These are phyloP conservation scores for Cepaea hortensis DNA, from an alignment of 2,888 invertebrate species.

Conservation along the genomic window DNA sequence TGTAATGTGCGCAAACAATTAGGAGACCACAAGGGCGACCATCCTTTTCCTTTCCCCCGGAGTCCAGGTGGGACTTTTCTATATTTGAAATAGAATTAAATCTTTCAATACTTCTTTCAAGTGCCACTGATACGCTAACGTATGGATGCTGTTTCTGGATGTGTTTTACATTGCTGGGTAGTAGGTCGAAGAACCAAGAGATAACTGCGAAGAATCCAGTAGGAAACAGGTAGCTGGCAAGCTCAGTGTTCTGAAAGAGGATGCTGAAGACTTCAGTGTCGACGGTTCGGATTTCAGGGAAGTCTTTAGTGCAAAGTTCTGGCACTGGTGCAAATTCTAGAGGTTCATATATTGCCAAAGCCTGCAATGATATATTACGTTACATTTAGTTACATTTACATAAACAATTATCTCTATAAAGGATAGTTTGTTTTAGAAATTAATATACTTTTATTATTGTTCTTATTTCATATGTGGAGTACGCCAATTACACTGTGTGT, in stretches of 20 bases:
- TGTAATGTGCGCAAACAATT: not conserved
- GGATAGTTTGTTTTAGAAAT: no score
- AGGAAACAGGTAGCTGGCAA: slow-evolving; percentile 20
- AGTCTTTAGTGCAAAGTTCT: not conserved
- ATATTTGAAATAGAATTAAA: not conserved
- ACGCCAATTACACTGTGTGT: no score
- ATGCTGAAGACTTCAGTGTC: not conserved
- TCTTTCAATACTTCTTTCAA: not conserved
- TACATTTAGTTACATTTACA: no score
- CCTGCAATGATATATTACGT: not conserved
- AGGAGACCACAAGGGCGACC: not conserved
- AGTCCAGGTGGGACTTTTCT: not conserved
- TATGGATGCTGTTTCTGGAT: slow-evolving; percentile 1
- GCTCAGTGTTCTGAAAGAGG: not conserved
- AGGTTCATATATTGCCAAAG: not conserved
- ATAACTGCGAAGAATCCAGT: not conserved
- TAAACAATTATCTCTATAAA: no score
- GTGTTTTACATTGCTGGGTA: slow-evolving; percentile 15
- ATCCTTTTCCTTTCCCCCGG: no score
- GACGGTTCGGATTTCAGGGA: not conserved
- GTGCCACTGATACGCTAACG: slow-evolving; percentile 2
- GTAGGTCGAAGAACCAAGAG: slow-evolving; percentile 28
- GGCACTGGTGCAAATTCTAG: not conserved
- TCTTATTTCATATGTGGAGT: no score
- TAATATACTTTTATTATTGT: no score